A percentile compares a stretch with the other conserved stretches of the same genome.
phyloP scores from a whole-genome alignment of 2,113 vertebrate genomes.

The Podiceps cristatus region DNA sequence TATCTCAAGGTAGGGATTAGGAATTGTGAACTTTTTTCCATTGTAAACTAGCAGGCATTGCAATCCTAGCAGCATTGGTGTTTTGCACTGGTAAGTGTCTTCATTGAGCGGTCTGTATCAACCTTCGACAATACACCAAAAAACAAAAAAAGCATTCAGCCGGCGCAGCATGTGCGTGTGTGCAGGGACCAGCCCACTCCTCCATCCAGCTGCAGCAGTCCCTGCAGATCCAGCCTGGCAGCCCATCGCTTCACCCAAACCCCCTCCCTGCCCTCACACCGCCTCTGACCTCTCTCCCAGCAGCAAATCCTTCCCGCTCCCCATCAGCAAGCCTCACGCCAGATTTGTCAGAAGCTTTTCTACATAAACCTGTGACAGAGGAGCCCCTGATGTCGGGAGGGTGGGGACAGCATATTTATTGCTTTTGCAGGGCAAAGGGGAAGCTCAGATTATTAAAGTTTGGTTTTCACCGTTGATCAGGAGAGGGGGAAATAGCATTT shows the following conservation, averaged over 20 bases:
- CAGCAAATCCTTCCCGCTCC: not conserved
- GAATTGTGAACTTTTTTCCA: not conserved
- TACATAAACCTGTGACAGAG: not conserved
- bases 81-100: not conserved
- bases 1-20: not conserved
- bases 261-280: not conserved
- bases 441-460: not conserved
- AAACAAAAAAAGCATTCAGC: not conserved
- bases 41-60: not conserved
- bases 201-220: not conserved
- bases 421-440: not conserved
- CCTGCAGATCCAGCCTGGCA: not conserved
- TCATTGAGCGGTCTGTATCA: not conserved
- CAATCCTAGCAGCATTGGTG: not conserved
- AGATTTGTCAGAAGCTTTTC: not conserved
- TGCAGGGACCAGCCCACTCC: not conserved
- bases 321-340: not conserved
- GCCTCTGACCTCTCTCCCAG: not conserved
- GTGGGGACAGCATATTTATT: not conserved
- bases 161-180: not conserved
- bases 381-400: not conserved
- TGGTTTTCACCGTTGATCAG: not conserved
- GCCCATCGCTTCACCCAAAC: not conserved
- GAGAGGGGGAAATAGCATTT: not conserved
- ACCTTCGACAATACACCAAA: not conserved